Evolutionary conservation across 2,113 vertebrate genomes (phyloP), one percentile per base, ranked within the genome.

Genomic region (Brachyistius frenatus): DNA sequence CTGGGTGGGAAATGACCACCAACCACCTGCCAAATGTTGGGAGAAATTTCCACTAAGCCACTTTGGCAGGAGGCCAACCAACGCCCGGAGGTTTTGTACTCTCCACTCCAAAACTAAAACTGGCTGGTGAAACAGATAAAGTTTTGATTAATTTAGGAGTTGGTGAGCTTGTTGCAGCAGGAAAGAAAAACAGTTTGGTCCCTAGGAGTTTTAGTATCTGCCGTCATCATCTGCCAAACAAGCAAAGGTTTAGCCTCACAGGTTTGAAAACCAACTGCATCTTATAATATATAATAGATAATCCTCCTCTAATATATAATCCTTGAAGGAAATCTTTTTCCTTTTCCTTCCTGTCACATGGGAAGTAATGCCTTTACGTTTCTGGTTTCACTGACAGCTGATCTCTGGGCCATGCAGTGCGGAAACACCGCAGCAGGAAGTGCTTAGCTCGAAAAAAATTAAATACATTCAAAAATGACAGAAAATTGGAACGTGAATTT

Each of bases 1-100:
- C 85, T 84, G 85, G 80, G 87, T 84, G 83, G 82, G 75, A 87
- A 89, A 89, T 80, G 87, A 87, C 85, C 85, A 72, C 80, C 56
- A 74, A 77, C 64, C 63, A 88, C 73, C 81, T 78, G 89, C 84
- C 89, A 84, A 88, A 86, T 57, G 77, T 67, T 76, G 56, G 76
- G 74, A 85, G 69, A 86, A 68, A 80, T 74, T 77, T 88, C 39
- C 2, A 74, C 80, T 58, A 61, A 82, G 75, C 70, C 68, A 5
- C 57, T 62, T 11, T 86, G 87, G 89, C 80, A 52, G 23, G 64
- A 2, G 8, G 71, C 87, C 87, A 91, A 67, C 3, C 5, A 14
- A 62, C 57, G 4, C 81, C 65, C 6, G 4, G 46, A 55, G 76
- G 47, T 35, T 78, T 79, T 67, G 57, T 76, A 64, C 75, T 32